A percentile compares a stretch with the other conserved stretches of the same genome.
Evolutionary conservation across 2,113 vertebrate species (phyloP).

Genomic region (Macroglossus sobrinus): DNA sequence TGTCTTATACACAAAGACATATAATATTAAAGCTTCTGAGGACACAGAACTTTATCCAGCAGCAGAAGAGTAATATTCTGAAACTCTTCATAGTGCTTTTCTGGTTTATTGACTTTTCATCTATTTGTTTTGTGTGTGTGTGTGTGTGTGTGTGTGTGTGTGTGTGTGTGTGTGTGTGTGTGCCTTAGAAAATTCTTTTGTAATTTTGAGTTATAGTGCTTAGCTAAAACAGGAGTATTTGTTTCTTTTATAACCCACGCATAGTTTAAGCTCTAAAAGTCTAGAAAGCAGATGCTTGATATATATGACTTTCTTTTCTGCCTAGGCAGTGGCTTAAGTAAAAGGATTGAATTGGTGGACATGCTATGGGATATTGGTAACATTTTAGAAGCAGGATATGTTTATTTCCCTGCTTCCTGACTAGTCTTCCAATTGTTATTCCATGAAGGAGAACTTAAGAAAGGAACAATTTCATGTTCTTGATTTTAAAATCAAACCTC

Average conservation of each 20-base stretch:
- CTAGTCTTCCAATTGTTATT: background rate
- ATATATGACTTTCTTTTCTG: background rate
- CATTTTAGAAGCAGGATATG: background rate
- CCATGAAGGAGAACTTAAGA: background rate
- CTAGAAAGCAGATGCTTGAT: background rate
- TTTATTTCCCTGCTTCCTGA: background rate
- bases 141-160: too few relatives aligned
- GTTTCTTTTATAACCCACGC: background rate
- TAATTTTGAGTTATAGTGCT: background rate
- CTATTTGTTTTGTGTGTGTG: background rate
- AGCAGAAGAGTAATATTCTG: background rate
- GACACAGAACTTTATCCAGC: background rate
- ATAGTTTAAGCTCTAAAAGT: background rate
- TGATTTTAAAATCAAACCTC: background rate
- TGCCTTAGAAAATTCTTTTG: background rate
- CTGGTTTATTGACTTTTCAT: background rate
- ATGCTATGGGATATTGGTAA: background rate
- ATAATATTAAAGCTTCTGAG: background rate
- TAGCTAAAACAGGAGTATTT: background rate
- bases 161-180: too few relatives aligned
- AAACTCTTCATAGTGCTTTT: background rate
- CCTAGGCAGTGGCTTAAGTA: background rate
- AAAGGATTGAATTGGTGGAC: background rate
- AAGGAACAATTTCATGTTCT: background rate
- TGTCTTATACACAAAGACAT: background rate